phyloP scores from a whole-genome alignment of 2,797 vertebrate genomes.

The Microctenopoma stevenorrisi region DNA sequence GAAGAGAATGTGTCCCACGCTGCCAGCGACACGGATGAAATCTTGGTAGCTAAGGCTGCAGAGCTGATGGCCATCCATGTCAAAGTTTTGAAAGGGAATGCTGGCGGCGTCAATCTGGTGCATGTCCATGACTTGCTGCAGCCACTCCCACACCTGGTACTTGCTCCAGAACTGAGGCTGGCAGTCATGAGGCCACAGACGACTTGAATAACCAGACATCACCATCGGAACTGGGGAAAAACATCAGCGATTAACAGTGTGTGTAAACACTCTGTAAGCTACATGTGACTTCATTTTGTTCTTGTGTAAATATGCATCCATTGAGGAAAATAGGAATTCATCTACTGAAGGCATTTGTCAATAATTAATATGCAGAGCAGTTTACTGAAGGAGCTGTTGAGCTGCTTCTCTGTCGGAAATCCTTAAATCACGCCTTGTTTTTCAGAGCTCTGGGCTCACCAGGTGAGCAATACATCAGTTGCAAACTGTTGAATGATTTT shows the following conservation, averaged over 20 bases:
- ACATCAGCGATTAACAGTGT: neutral
- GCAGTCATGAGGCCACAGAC: conserved; percentile 90
- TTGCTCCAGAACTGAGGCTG: conserved; percentile 97
- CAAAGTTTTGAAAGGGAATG: conserved; percentile 96
- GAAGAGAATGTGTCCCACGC: conserved; percentile 91
- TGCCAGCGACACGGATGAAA: conserved; percentile 90
- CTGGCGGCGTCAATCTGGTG: conserved; percentile 94
- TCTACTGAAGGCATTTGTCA: conserved; percentile 42
- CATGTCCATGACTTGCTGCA: conserved; percentile 96
- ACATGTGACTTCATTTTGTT: conserved; percentile 1
- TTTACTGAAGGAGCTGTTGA: conserved; percentile 42
- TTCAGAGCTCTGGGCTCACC: conserved; percentile 38
- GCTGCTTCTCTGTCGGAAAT: conserved; percentile 40
- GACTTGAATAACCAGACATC: conserved; percentile 83
- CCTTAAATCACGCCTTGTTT: conserved; percentile 37
- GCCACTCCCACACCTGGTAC: conserved; percentile 99
- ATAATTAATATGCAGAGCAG: conserved; percentile 56
- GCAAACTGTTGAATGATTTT: conserved; percentile 51
- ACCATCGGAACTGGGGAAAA: conserved; percentile 69
- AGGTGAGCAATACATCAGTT: conserved; percentile 56
- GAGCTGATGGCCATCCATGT: conserved; percentile 93
- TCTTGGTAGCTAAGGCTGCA: conserved; percentile 93
- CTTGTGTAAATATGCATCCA: conserved; percentile 22
- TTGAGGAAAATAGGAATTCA: conserved; percentile 41
- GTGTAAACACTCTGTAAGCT: neutral